Evolutionary conservation across 2,797 vertebrate species (phyloP), one percentile per base, ranked within the genome.

Genomic region (Siniperca scherzeri): DNA sequence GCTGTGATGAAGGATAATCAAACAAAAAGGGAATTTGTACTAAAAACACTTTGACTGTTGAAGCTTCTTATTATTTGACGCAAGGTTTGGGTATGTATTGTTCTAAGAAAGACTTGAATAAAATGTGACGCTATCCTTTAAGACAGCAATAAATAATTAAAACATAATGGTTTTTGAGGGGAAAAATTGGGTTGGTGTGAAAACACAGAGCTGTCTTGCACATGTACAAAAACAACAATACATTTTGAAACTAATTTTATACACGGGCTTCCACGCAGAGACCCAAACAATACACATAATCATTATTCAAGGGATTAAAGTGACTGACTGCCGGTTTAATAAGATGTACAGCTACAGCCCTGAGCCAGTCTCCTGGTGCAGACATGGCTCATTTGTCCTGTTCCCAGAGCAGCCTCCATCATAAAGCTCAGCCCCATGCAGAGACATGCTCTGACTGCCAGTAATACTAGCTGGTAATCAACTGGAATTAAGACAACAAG

Each of bases 381-480:
- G 77, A 67, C 88, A 94, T 62, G 89, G 90, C 87, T 94, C 89
- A 93, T 92, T 94, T 92, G 86, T 89, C 82, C 87, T 87, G 84
- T 81, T 93, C 86, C 84, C 91, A 91, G 88, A 91, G 57, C 90
- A 84, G 88, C 19, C 88, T 87, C 88, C 82, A 85, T 90, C 87
- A 86, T 89, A 88, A 92, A 90, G 83, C 87, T 86, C 80, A 89
- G 87, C 83, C 82, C 86, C 93, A 88, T 87, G 90, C 90, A 93
- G 89, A 90, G 91, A 89, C 93, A 88, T 81, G 90, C 77, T 87
- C 79, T 77, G 70, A 74, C 83, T 88, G 87, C 88, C 87, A 81
- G 80, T 81, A 89, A 88, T 40, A 74, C 78, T 84, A 52, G 13
- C 80, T 62, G 74, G 80, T 90, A 89, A 85, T 91, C 90, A 92